A percentile compares a stretch with the other conserved stretches of the same genome.
Conservation (phyloP, 2,888 invertebrate genomes). For the Agrilus cyanescens region DNA sequence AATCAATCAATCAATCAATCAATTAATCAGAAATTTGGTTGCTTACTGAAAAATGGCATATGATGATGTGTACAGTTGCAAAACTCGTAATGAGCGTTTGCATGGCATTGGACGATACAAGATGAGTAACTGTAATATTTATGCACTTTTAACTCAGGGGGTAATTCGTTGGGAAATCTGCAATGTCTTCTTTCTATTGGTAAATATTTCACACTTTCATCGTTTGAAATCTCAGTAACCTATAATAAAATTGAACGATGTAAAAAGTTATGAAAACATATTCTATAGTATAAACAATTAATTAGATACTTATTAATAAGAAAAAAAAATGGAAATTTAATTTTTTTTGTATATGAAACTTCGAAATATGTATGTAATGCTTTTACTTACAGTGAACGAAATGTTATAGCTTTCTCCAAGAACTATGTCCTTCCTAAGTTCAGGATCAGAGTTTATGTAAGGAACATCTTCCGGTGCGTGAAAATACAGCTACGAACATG, state of each 20-base stretch:
- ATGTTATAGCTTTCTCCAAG: constrained; percentile 30
- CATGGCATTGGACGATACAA: constrained; percentile 48
- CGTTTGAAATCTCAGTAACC: constrained; percentile 49
- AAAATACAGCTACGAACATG: constrained; percentile 39
- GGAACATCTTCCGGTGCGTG: constrained; percentile 49
- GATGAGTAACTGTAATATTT: constrained; percentile 45
- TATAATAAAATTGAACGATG: constrained; percentile 22
- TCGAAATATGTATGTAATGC: too few species aligned
- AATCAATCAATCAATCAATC: too few species aligned
- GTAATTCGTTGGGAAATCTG: constrained; percentile 43
- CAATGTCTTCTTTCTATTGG: constrained; percentile 42
- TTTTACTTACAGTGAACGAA: constrained; percentile 27
- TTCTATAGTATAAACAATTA: too few species aligned
- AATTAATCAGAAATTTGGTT: too few species aligned
- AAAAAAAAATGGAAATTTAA: too few species aligned
- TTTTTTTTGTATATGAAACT: too few species aligned
- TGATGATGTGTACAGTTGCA: constrained; percentile 55
- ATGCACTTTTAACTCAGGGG: constrained; percentile 36
- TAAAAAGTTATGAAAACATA: too few species aligned
- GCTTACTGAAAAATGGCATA: constrained; percentile 44
- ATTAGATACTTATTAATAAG: too few species aligned
- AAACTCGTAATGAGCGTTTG: constrained; percentile 37
- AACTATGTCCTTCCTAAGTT: constrained; percentile 32
- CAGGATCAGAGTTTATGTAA: constrained; percentile 40
- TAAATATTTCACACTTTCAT: constrained; percentile 40